Evolutionary conservation across 2,797 vertebrate genomes (phyloP).

Genomic region (Iguana delicatissima): DNA sequence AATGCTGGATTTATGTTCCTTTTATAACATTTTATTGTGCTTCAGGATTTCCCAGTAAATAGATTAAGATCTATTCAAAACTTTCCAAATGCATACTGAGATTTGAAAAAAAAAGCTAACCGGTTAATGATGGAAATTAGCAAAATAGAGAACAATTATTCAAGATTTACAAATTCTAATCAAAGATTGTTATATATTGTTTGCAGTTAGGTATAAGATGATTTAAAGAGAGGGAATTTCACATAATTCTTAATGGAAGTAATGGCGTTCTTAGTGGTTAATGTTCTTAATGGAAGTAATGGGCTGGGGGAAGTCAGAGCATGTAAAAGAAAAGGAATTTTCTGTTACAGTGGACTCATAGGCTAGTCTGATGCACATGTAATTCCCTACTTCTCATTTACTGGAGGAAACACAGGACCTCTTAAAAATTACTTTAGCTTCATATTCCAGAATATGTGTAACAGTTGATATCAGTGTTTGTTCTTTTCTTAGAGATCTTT

Average conservation of each 20-base stretch:
- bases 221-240: not conserved
- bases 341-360: not conserved
- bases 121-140: not conserved
- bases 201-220: not conserved
- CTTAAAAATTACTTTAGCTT: not conserved
- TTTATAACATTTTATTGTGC: not conserved
- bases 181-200: not conserved
- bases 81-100: not conserved
- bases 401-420: not conserved
- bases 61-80: not conserved
- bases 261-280: not conserved
- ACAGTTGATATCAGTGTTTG: not conserved
- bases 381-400: not conserved
- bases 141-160: not conserved
- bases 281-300: not conserved
- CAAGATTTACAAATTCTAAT: not conserved
- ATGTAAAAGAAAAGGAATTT: not conserved
- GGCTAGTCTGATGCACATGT: not conserved
- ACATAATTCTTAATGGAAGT: not conserved
- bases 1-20: not conserved
- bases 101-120: too few relatives aligned
- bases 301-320: too few relatives aligned
- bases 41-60: not conserved
- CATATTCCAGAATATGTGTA: not conserved
- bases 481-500: constrained; percentile 83